Percentiles rank a stretch among this genome's conserved stretches.
phyloP scores from a whole-genome alignment of 1,140 invertebrate species.

The Sitodiplosis mosellana region DNA sequence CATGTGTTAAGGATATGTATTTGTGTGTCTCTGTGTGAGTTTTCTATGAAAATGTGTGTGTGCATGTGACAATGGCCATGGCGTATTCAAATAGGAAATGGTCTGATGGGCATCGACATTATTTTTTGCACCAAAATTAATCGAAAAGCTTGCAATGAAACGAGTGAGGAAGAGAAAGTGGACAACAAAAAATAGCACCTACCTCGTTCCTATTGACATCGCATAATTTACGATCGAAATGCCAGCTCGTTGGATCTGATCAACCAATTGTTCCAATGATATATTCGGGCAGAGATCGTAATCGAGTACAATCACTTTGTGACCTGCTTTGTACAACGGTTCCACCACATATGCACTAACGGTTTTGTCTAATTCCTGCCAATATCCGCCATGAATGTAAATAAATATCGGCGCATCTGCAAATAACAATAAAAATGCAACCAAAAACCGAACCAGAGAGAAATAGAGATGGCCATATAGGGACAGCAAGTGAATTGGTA shows the following conservation, averaged over 20 bases:
- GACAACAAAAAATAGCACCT: conserved; percentile 6
- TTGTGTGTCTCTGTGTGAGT: too few species aligned
- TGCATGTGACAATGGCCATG: too few species aligned
- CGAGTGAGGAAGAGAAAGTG: conserved; percentile 6
- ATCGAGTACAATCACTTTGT: conserved; percentile 47
- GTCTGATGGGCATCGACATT: too few species aligned
- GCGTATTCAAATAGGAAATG: too few species aligned
- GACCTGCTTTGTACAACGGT: conserved; percentile 37
- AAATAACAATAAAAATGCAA: conserved; percentile 6
- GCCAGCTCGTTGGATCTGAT: conserved; percentile 37
- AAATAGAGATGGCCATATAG: too few species aligned
- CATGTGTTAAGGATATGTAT: too few species aligned
- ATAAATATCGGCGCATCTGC: conserved; percentile 52
- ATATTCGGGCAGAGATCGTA: conserved; percentile 58
- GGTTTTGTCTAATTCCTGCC: conserved; percentile 49
- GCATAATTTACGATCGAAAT: conserved; percentile 39
- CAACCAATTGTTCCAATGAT: conserved; percentile 37
- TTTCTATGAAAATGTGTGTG: too few species aligned
- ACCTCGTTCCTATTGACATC: conserved; percentile 27
- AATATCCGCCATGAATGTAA: conserved; percentile 69
- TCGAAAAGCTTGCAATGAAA: too few species aligned
- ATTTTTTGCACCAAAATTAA: too few species aligned
- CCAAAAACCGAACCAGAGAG: too few species aligned
- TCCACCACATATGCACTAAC: conserved; percentile 39
- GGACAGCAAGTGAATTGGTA: too few species aligned